A percentile compares a stretch with the other conserved stretches of the same genome.
Conservation (phyloP, 2,888 invertebrate species). For the Tenthredo mesomela region DNA sequence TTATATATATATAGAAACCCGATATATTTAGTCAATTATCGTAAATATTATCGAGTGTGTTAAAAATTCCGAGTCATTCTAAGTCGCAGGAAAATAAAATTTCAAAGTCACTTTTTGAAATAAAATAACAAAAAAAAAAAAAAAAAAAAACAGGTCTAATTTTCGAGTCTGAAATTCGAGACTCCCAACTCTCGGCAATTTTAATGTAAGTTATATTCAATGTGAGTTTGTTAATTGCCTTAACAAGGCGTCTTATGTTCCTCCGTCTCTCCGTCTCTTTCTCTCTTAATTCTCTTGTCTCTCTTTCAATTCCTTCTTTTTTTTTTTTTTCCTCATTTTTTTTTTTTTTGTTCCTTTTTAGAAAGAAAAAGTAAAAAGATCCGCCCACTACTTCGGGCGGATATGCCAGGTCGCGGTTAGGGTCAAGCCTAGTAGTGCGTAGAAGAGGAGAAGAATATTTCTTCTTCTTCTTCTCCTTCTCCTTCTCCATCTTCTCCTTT, state of each 20-base stretch:
- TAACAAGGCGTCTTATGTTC: slow-evolving; percentile 31
- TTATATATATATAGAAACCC: no score
- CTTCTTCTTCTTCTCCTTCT: background rate
- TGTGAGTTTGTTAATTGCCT: slow-evolving; percentile 12
- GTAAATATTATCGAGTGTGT: no score
- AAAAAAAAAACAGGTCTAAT: background rate
- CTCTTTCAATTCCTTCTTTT: slow-evolving; percentile 41
- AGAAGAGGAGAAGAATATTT: background rate
- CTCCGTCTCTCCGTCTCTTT: slow-evolving; percentile 31
- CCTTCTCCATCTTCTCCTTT: no score
- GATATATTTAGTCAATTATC: no score
- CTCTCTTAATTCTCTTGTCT: slow-evolving; percentile 34
- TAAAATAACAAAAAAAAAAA: background rate
- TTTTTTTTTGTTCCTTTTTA: background rate
- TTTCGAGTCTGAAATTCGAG: background rate
- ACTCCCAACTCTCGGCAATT: slow-evolving; percentile 41
- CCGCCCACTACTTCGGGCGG: slow-evolving; percentile 29
- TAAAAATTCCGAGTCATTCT: no score
- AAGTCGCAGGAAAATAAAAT: no score
- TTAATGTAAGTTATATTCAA: slow-evolving; percentile 17
- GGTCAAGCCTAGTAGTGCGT: slow-evolving; percentile 14
- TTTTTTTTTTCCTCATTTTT: slow-evolving; percentile 38
- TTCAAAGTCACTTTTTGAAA: background rate
- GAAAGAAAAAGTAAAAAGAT: background rate
- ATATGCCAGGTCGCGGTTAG: slow-evolving; percentile 42